Conservation (phyloP, 2,113 vertebrate species). For the Chaetodon auriga region DNA sequence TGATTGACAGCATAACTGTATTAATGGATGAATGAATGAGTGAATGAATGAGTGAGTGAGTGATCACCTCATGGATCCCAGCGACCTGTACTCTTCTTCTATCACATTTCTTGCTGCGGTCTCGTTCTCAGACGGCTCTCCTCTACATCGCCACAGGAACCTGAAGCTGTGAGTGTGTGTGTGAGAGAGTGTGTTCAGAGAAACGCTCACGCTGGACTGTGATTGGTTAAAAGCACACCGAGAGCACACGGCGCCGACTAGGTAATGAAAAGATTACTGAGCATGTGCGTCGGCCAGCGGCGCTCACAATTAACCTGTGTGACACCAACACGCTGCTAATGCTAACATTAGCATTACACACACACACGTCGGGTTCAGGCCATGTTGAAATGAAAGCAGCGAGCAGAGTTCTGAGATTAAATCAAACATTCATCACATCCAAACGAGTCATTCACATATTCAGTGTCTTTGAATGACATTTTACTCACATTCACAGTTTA, state of each 20-base stretch:
- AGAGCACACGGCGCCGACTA: neutral
- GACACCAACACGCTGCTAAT: conserved; percentile 7
- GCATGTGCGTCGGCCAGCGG: neutral
- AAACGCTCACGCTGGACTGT: neutral
- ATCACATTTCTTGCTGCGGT: conserved; percentile 47
- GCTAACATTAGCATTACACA: conserved; percentile 34
- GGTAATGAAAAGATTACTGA: conserved; percentile 2
- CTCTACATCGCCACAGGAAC: conserved; percentile 48
- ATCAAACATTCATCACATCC: neutral
- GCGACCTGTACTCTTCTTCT: conserved; percentile 46
- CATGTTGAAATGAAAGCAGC: conserved; percentile 1
- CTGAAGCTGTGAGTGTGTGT: conserved; percentile 28
- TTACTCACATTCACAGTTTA: neutral
- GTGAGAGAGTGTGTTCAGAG: neutral
- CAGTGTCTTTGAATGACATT: neutral
- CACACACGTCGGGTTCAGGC: conserved; percentile 8
- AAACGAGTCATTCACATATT: neutral
- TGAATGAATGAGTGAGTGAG: neutral
- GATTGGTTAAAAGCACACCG: conserved; percentile 19
- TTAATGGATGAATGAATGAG: neutral
- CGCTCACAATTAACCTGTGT: conserved; percentile 32
- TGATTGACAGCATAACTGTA: neutral
- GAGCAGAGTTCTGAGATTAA: neutral
- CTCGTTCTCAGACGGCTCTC: conserved; percentile 13
- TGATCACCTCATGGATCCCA: conserved; percentile 63